Base-by-base conservation (phyloP, 1,140 invertebrate genomes). In the Heliconius congener region DNA sequence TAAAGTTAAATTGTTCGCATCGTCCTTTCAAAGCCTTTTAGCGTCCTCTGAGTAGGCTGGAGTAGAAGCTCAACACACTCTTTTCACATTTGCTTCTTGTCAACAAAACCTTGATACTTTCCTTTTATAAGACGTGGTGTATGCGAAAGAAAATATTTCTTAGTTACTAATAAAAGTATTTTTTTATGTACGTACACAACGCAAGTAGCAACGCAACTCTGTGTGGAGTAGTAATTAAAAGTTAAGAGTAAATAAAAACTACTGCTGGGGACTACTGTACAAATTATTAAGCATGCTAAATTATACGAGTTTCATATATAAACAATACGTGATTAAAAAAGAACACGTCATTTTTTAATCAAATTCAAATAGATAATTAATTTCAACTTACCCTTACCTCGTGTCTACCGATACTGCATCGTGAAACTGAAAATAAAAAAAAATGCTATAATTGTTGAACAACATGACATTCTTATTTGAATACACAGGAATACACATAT, bases 1-100 rank as follows among this genome's bases (percentile, higher is more conserved):
- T 74, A 81, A 76, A 77, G 80, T 78, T 81, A 81, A 81, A 78
- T 81, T 78, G 80, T 78, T 81, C 80, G 77, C 77, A 78, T 72
- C 66, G 77, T 78, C 79, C 77, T 81, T 78, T 81, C 76, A 81
- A 78, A 81, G 73, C 80, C 76, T 81, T 81, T 80, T 80, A 80
- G 66, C 78, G 74, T 80, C 37, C 74, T 50, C 37, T 70, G 78
- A 80, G 74, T 76, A 34, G 78, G 73, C 74, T 80, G 52, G 39
- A 80, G 79, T 80, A 73, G 57, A 75, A 73, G 70, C 79, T 80
- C 60, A 73, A 42, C 50, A 76, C 78, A 72, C 70, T 52, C 79
- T 80, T 80, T 80, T 80, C 76, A 76, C 74, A 76, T 80, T 79
- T 76, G 37, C 74, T 80, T 27, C 46, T 71, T 66, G 79, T 66